Base-by-base conservation (phyloP, 2,888 invertebrate species). In the Standfussiana lucernea region DNA sequence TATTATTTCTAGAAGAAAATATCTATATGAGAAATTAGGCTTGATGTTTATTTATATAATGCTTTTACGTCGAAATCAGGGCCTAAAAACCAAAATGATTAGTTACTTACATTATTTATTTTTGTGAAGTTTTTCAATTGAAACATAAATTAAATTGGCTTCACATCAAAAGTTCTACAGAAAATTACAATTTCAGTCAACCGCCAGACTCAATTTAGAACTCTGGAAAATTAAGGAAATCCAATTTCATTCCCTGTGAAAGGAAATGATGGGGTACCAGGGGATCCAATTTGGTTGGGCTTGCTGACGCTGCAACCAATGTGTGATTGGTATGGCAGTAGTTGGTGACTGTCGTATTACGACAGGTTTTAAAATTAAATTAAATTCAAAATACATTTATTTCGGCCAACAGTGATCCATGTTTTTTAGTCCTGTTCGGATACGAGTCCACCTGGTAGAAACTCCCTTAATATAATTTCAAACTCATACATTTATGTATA, bases 211-310 rank as follows among this genome's bases (percentile, higher is more conserved):
- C n/a, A 53, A 61, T 66, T 59, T 35, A 18, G 62, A 65, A 18
- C 47, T 42, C 45, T 13, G 56, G 40, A 61, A 61, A 80, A 65
- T 59, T 61, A 62, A 59, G 59, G 35, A 28, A 66, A 72, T 76
- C 53, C 53, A 69, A 84, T 81, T 73, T 37, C 21, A 37, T 53
- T 67, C 42, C 18, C 11, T 42, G 15, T 53, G 71, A n/a, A 66
- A 37, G n/a, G 40, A 28, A 37, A 42, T 24, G n/a, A 53, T 32
- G 35, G 56, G 32, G 32, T 28, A 50, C 28, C 28, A 0, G 4
- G 35, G 53, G 76, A 86, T 70, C 56, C 61, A 72, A 80, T 80
- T 61, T 50, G 32, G 53, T 28, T 71, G 67, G 11, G 35, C 18
- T 13, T 50, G 59, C n/a, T 70, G 8, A 32, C 53, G 45, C 28